These are phyloP conservation scores for Lycocerus yunnanus DNA, from an alignment of 2,888 invertebrate species.

Conservation along the genomic window DNA sequence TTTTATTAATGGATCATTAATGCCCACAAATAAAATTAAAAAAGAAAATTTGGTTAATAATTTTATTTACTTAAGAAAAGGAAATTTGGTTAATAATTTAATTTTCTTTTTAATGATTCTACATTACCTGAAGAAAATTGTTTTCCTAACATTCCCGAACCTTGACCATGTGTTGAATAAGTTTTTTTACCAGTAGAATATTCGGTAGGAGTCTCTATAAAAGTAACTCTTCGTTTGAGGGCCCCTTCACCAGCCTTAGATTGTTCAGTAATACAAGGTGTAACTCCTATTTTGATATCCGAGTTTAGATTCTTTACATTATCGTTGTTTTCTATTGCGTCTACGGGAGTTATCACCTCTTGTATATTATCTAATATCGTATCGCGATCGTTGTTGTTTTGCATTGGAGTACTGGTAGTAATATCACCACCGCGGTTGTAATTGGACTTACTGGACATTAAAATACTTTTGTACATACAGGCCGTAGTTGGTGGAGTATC, in stretches of 20 bases:
- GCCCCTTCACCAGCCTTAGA: slow-evolving; percentile 21
- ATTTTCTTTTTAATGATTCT: background rate
- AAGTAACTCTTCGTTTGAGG: slow-evolving; percentile 44
- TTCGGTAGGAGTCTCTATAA: slow-evolving; percentile 40
- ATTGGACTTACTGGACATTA: slow-evolving; percentile 17
- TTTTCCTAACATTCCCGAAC: background rate
- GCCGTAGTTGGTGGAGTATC: slow-evolving; percentile 34
- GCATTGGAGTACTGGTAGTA: slow-evolving; percentile 47
- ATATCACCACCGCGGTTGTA: background rate
- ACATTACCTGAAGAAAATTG: background rate
- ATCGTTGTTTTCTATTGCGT: slow-evolving; percentile 21
- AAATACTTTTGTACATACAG: slow-evolving; percentile 18
- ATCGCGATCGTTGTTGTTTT: slow-evolving; percentile 31
- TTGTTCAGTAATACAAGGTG: slow-evolving; percentile 6
- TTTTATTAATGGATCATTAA: too few relatives aligned
- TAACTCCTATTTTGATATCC: background rate
- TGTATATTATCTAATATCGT: slow-evolving; percentile 32
- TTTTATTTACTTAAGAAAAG: too few relatives aligned
- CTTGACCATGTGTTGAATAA: background rate
- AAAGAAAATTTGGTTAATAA: too few relatives aligned
- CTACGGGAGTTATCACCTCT: slow-evolving; percentile 41
- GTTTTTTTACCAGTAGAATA: background rate
- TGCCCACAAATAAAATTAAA: too few relatives aligned
- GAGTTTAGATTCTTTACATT: background rate
- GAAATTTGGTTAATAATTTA: background rate